Conservation (phyloP, 2,888 invertebrate species). For the Lasioglossum morio region DNA sequence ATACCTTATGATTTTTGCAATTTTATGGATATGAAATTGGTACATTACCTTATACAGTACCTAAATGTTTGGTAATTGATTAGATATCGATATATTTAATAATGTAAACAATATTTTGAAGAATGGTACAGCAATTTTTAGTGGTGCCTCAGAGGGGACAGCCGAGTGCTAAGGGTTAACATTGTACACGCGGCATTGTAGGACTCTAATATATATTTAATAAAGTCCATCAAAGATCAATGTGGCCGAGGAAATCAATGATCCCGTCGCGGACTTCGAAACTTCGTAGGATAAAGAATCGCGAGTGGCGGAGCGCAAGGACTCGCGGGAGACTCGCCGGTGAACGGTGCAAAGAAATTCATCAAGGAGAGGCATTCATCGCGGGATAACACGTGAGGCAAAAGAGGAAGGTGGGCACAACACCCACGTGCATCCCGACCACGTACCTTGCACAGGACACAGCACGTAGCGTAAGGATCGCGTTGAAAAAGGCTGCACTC, state of each 20-base stretch:
- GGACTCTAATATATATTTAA: too few species aligned
- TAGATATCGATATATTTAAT: too few species aligned
- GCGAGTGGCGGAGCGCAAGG: background rate
- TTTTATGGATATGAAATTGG: too few species aligned
- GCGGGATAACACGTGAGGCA: conserved; percentile 23
- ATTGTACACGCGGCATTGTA: too few species aligned
- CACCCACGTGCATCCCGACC: conserved; percentile 63
- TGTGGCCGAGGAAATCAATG: background rate
- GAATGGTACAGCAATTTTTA: too few species aligned
- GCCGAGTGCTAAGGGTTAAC: too few species aligned
- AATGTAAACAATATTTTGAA: too few species aligned
- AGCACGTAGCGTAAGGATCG: conserved; percentile 25
- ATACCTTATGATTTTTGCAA: too few species aligned
- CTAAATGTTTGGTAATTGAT: too few species aligned
- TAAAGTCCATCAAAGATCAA: too few species aligned
- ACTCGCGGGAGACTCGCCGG: background rate
- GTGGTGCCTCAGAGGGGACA: too few species aligned
- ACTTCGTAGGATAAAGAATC: background rate
- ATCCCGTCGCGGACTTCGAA: background rate
- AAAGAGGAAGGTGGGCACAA: conserved; percentile 57
- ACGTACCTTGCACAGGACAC: conserved; percentile 39
- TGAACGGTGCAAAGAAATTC: conserved; percentile 34
- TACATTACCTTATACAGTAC: too few species aligned
- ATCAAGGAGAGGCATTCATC: conserved; percentile 31
- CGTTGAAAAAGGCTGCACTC: conserved; percentile 58